Conservation (phyloP, 2,797 vertebrate genomes). For the Nyctalus aviator region DNA sequence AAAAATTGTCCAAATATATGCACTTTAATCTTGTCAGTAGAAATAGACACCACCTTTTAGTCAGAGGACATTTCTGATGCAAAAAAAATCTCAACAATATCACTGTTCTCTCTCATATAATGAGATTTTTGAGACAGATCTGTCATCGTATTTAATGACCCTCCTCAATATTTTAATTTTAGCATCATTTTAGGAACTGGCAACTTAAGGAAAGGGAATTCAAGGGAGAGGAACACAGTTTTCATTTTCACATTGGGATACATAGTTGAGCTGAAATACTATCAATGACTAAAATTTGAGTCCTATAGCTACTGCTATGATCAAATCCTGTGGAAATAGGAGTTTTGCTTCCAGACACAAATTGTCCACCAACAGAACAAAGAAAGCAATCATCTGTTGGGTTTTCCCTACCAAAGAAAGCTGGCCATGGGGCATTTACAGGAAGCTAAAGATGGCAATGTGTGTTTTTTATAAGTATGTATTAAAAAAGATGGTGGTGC, state of each 20-base stretch:
- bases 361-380: constrained; percentile 54
- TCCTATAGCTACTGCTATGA: constrained; percentile 38
- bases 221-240: constrained; percentile 32
- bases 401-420: constrained; percentile 42
- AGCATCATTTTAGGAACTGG: constrained; percentile 59
- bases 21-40: constrained; percentile 24
- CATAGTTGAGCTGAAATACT: constrained; percentile 43
- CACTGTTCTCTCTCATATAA: background rate
- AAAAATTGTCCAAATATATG: constrained; percentile 29
- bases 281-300: constrained; percentile 15
- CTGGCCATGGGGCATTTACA: background rate
- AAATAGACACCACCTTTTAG: constrained; percentile 55
- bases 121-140: constrained; percentile 50
- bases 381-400: constrained; percentile 46
- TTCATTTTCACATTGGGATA: constrained; percentile 67
- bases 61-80: constrained; percentile 49
- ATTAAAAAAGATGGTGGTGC: constrained; percentile 25
- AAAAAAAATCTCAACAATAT: constrained; percentile 51
- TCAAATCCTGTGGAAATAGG: constrained; percentile 54
- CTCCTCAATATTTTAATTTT: constrained; percentile 63
- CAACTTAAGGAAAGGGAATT: constrained; percentile 34
- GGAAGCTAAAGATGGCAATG: background rate
- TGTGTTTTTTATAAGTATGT: background rate
- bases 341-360: constrained; percentile 66
- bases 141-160: background rate